Evolutionary conservation across 2,797 vertebrate genomes (phyloP).

Genomic region (Karalla daura): DNA sequence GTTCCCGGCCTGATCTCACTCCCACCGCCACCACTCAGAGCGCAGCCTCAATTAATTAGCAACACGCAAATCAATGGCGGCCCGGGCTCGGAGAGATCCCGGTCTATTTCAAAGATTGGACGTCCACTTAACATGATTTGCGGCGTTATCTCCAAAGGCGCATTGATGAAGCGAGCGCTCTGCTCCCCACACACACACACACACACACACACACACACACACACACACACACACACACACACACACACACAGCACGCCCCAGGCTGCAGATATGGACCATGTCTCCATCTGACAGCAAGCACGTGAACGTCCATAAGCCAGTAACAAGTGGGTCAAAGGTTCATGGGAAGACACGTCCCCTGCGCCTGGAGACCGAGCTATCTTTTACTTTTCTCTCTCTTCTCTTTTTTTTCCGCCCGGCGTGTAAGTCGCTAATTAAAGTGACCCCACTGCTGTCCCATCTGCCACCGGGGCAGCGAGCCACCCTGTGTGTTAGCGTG

Average conservation of each 20-base stretch:
- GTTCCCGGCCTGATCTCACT: constrained; percentile 4
- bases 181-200: constrained; percentile 53
- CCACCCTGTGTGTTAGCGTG: constrained; percentile 45
- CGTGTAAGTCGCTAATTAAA: constrained; percentile 71
- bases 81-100: constrained; percentile 62
- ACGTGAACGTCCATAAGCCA: constrained; percentile 15
- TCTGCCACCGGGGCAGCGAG: constrained; percentile 61
- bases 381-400: background rate
- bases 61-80: constrained; percentile 66
- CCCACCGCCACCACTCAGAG: constrained; percentile 35
- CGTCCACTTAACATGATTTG: constrained; percentile 65
- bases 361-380: constrained; percentile 36
- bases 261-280: constrained; percentile 37
- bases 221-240: too few relatives aligned
- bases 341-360: constrained; percentile 34
- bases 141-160: constrained; percentile 54
- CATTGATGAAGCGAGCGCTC: constrained; percentile 60
- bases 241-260: constrained; percentile 55
- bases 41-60: constrained; percentile 69
- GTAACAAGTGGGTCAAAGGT: constrained; percentile 44
- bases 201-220: too few relatives aligned
- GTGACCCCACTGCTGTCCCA: constrained; percentile 66
- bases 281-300: constrained; percentile 3
- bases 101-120: constrained; percentile 66
- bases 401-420: constrained; percentile 18